A percentile compares a stretch with the other conserved stretches of the same genome.
Conservation (phyloP, 2,113 vertebrate genomes). For the Hemiprocne comata region DNA sequence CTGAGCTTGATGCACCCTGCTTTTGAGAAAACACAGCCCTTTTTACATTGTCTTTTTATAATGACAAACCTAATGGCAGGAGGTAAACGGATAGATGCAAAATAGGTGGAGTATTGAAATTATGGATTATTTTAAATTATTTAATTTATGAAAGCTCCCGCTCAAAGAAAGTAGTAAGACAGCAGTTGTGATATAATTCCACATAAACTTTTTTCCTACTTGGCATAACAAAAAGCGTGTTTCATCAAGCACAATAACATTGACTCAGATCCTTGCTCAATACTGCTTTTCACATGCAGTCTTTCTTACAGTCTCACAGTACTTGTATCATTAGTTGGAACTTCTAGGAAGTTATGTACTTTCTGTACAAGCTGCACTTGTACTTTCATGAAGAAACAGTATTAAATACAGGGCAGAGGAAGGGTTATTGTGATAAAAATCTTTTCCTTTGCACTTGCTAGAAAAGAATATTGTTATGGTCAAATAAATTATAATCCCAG, state of each 20-base stretch:
- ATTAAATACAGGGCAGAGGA: not conserved
- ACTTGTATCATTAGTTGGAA: not conserved
- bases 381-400: not conserved
- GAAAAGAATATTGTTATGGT: not conserved
- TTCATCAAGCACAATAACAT: not conserved
- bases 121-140: not conserved
- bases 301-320: not conserved
- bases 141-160: not conserved
- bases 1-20: not conserved
- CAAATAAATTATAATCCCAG: not conserved
- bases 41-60: not conserved
- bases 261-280: not conserved
- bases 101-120: not conserved
- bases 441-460: not conserved
- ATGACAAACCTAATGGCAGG: rapidly evolving
- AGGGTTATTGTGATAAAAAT: not conserved
- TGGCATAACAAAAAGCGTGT: not conserved
- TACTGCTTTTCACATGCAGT: not conserved
- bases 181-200: not conserved
- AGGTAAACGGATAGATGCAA: not conserved
- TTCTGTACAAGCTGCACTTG: no score
- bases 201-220: not conserved
- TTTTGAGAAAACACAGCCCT: not conserved
- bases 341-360: not conserved
- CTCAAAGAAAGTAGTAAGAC: not conserved